Evolutionary conservation across 2,888 invertebrate species (phyloP), one percentile per base, ranked within the genome.

Genomic region (Tiliacea aurago): DNA sequence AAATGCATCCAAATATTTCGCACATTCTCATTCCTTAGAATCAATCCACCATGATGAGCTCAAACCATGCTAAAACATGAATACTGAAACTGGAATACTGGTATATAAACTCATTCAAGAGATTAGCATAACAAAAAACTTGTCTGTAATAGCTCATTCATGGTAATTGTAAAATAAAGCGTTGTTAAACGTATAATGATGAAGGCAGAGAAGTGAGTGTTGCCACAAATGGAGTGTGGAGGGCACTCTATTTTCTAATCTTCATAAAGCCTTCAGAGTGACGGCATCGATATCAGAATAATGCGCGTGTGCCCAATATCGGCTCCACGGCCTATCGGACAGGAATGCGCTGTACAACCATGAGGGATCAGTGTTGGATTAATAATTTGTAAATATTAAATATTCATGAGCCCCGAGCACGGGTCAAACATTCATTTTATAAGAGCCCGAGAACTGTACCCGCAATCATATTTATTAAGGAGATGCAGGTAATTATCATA

Each of bases 301-400:
- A 90, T 87, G 87, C 88, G 83, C 84, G 88, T 87, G 87, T 86
- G 82, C 82, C 84, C 86, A 81, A 90, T 76, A 87, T 88, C 79
- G 75, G 76, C 73, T 75, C 84, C 80, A 82, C 85, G 83, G 85
- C 87, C 89, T 92, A 93, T 93, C 92, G 88, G 81, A 78, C 77
- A 88, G 91, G 93, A 94, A 95, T 94, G 94, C 90, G 78, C 73
- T 41, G 90, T 49, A 75, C 76, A 64, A 85, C 88, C 87, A 83
- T 84, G 86, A 88, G 87, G 92, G 92, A 94, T 94, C 94, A 94
- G 93, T 94, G 94, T 94, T 94, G 95, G 95, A 95, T 95, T 95
- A 95, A 95, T 95, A 96, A 95, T 95, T 95, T 95, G 95, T 95
- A 94, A 95, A 95, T 95, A 95, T 95, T 95, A 95, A 93, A 95